Percentiles rank a stretch among this genome's conserved stretches.
These are phyloP conservation scores for Stictonetta naevosa DNA, from an alignment of 2,113 vertebrate genomes.

Conservation along the genomic window DNA sequence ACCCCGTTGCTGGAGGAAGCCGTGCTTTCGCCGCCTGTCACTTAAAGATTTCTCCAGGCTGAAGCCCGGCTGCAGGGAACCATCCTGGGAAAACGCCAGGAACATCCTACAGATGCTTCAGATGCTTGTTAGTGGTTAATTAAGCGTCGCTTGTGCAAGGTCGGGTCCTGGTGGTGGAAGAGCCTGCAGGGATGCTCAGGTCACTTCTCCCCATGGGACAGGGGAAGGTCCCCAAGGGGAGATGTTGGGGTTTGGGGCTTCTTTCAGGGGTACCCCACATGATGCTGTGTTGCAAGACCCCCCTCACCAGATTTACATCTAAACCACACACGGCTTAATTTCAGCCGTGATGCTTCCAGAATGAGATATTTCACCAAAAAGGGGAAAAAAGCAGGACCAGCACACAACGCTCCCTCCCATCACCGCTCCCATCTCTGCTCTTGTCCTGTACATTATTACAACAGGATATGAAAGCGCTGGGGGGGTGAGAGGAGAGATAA, in stretches of 20 bases:
- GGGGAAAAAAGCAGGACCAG: accelerated
- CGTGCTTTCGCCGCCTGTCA: background rate
- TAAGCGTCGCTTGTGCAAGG: background rate
- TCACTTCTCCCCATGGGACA: no score
- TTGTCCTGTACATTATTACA: background rate
- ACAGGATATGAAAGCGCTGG: conserved; percentile 36
- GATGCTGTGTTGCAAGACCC: background rate
- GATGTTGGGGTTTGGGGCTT: background rate
- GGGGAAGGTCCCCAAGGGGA: background rate
- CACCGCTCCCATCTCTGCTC: background rate
- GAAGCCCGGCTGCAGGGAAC: background rate
- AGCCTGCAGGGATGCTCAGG: background rate
- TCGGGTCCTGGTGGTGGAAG: background rate
- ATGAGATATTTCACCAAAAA: background rate
- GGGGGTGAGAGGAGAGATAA: background rate
- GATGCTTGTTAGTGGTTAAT: accelerated
- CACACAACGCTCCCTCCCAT: background rate
- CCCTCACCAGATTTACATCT: background rate
- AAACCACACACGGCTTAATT: background rate
- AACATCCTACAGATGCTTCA: background rate
- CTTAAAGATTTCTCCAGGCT: background rate
- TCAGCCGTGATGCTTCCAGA: accelerated
- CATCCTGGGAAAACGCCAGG: background rate
- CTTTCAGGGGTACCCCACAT: background rate
- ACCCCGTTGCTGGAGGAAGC: background rate